Base-by-base conservation (phyloP, 2,113 vertebrate genomes). In the Gymnorhina tibicen region DNA sequence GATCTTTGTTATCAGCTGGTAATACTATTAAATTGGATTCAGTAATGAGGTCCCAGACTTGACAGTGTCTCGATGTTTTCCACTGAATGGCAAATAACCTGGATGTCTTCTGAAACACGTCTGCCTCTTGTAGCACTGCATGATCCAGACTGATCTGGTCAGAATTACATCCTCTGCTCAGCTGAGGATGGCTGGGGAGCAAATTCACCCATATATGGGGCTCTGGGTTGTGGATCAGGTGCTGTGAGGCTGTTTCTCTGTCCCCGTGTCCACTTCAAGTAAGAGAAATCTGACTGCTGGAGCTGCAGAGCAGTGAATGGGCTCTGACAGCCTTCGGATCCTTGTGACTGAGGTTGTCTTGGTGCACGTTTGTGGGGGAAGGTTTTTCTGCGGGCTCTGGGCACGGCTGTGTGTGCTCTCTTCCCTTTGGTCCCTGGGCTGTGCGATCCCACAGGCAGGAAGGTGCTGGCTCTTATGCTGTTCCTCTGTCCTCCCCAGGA, bases 261-360 rank as follows among this genome's bases (percentile, higher is more conserved):
- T 28, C 19, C 13, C 27, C 1, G 0, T 42, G 41, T 20, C 50
- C 2, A 1, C 19, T 55, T 69, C 7, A 22, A 62, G 33, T 18
- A 24, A 23, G 24, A 50, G 66, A 30, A 39, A 21, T 67, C 26
- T 20, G n/a, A 21, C 28, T 39, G 20, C 35, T 79, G 62, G 58
- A 85, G 52, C 58, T 66, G 68, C 16, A 12, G 2, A 52, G 67
- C 60, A 39, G 23, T 4, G 50, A 78, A 22, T 9, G 8, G 32
- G 41, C 32, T 87, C 64, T 81, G 73, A 49, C 33, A 3, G 1
- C 47, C 62, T 72, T 47, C 0, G 1, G 28, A 10, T 24, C 39
- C 27, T 35, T 0, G 2, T 60, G 35, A 4, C 23, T 0, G 0
- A 55, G 33, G 24, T 52, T 3, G 1, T 27, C 28, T 33, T 0